These are phyloP conservation scores for Periophthalmus modestus DNA, from an alignment of 2,113 vertebrate species.

Conservation along the genomic window DNA sequence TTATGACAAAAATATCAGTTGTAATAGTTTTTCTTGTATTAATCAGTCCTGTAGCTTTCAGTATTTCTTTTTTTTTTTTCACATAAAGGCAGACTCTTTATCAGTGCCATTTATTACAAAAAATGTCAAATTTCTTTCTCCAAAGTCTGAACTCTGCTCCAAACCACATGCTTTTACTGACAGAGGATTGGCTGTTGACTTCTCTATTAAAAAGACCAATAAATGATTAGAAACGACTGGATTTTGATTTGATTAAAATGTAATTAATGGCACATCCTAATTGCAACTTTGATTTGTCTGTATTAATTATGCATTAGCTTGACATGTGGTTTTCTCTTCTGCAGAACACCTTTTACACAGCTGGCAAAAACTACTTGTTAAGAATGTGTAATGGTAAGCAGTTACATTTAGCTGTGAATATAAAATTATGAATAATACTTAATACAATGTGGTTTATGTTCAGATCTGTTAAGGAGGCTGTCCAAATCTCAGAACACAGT, in stretches of 20 bases:
- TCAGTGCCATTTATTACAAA: neutral
- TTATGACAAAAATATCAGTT: too few relatives aligned
- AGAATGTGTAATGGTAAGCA: slow-evolving; percentile 97
- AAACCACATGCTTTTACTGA: too few relatives aligned
- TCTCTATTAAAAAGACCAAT: neutral
- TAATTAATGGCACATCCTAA: too few relatives aligned
- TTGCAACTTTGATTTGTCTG: neutral
- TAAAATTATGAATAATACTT: neutral
- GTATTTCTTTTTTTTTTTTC: neutral
- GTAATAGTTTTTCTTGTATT: too few relatives aligned
- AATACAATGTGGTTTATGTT: slow-evolving; percentile 4
- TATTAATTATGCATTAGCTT: neutral
- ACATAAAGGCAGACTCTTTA: neutral
- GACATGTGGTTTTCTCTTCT: slow-evolving; percentile 29
- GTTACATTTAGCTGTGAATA: neutral
- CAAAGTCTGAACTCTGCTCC: too few relatives aligned
- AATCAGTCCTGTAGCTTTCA: neutral
- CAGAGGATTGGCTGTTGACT: too few relatives aligned
- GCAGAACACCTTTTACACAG: slow-evolving; percentile 95
- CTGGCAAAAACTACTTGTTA: slow-evolving; percentile 96
- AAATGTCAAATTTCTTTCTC: too few relatives aligned
- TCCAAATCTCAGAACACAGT: slow-evolving; percentile 99
- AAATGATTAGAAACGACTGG: too few relatives aligned
- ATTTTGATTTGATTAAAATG: too few relatives aligned
- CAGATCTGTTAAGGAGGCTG: slow-evolving; percentile 93